Percentiles rank a stretch among this genome's conserved stretches.
phyloP scores from a whole-genome alignment of 2,113 vertebrate genomes.

The Myanophis thanlyinensis region DNA sequence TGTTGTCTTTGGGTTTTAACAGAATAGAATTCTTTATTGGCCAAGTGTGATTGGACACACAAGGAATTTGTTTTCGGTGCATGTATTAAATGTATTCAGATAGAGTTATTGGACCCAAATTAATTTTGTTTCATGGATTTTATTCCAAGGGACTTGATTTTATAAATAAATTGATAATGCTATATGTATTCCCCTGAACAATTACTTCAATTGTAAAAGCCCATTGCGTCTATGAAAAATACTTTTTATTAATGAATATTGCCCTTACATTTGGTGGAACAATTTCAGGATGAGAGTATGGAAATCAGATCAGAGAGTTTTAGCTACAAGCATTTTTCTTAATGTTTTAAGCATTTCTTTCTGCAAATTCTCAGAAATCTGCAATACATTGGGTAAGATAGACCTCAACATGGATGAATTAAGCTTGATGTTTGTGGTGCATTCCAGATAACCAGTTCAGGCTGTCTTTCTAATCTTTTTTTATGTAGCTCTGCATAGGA shows the following conservation, averaged over 20 bases:
- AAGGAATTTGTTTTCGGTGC: no score
- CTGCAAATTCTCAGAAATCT: background rate
- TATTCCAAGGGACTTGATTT: background rate
- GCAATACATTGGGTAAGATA: background rate
- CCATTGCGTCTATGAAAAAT: background rate
- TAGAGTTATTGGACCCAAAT: background rate
- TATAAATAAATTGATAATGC: background rate
- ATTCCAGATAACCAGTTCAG: background rate
- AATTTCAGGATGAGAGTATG: background rate
- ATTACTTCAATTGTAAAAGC: background rate
- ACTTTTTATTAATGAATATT: background rate
- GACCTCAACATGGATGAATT: background rate
- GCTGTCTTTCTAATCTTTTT: background rate
- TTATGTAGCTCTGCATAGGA: background rate
- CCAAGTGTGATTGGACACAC: no score
- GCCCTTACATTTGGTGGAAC: background rate
- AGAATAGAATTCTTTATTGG: no score
- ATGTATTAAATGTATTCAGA: background rate
- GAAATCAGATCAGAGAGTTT: background rate
- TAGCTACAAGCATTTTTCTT: background rate
- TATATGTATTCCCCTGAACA: background rate
- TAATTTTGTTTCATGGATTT: background rate
- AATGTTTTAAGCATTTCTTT: background rate
- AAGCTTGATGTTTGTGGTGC: background rate
- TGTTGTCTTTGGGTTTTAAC: background rate